Base-by-base conservation (phyloP, 2,797 vertebrate genomes). In the Phalloptychus januarius region DNA sequence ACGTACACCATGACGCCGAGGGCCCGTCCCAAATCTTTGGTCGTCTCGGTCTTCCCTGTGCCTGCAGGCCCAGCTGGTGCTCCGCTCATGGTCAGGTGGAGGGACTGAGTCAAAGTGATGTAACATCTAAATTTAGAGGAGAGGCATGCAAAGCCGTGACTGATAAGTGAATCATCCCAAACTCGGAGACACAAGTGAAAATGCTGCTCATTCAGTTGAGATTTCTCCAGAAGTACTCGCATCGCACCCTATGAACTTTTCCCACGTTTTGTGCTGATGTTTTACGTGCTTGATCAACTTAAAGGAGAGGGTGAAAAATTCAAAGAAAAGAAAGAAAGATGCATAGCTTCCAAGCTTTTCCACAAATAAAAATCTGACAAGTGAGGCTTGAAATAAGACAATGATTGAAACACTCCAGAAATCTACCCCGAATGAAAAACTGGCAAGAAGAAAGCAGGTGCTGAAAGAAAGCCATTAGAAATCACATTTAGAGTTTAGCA, bases 1-100 rank as follows among this genome's bases (percentile, higher is more conserved):
- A 99, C 98, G 0, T 99, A 99, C 72, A 99, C 98, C 97, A 98
- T 98, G 92, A 97, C 93, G 77, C 98, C 98, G 7, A 99, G 95
- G 0, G 98, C 97, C 63, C 97, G 92, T 20, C 98, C 98, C 91
- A 99, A n/a, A 86, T 99, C 98, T 91, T 99, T 99, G 23, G 98
- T 99, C 2, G 98, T 99, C 94, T 99, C 97, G 0, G 98, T 99
- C 92, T 99, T 99, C 78, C 98, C 98, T 0, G 98, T 99, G 79
- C 98, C 97, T 0, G 98, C 98, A 0, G 98, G 98, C 5, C 98
- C 98, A 0, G 97, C 95, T 0, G 98, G 98, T 48, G 98, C 98
- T 0, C 98, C 98, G 0, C 98, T 98, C 98, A 99, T 99, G 74
- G 96, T 97, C 83, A 99, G 94, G 90, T 99, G 98, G 67, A 99